Base-by-base conservation (phyloP, 2,888 invertebrate species). In the Mycalesis mineus region DNA sequence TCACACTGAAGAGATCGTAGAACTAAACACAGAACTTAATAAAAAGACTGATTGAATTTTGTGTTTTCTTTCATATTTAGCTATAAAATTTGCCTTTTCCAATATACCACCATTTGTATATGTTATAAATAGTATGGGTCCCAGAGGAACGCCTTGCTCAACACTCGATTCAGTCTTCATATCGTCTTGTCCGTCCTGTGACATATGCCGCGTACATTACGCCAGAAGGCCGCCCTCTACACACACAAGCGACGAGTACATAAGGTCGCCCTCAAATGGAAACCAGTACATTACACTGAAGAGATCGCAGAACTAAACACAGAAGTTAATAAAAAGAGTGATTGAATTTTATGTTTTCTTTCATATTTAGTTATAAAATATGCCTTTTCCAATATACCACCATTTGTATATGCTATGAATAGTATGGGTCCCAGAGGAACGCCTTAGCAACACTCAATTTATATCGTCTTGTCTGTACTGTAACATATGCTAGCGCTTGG, bases 141-240 rank as follows among this genome's bases (percentile, higher is more conserved):
- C 42, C 22, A 28, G 22, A 22, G 5, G 3, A 22, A 2, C 5
- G 5, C 22, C 22, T 22, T 22, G 22, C 3, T 2, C 22, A 22
- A 22, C 22, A 22, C 5, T 22, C 5, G n/a, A 22, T 22, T 22
- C 22, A n/a, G n/a, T 22, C 22, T 22, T 22, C 5, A 22, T 5
- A 22, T 22, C 2, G 22, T 2, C 22, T 5, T 22, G 2, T 22
- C 5, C 22, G 0, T 69, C 78, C n/a, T 86, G 87, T 36, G 74
- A 76, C 13, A 57, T 78, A 0, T 87, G 87, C 62, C 81, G 0
- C 71, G 74, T 28, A 75, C 76, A 0, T 85, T 84, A 62, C 57
- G 85, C 0, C 83, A 83, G 60, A 73, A 70, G 31, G 78, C 80
- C 0, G 73, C 79, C 0, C 62, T 85, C 0, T 77, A 80, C 62